Percentiles rank a stretch among this genome's conserved stretches.
phyloP scores from a whole-genome alignment of 2,888 invertebrate species.

The Oscheius onirici region DNA sequence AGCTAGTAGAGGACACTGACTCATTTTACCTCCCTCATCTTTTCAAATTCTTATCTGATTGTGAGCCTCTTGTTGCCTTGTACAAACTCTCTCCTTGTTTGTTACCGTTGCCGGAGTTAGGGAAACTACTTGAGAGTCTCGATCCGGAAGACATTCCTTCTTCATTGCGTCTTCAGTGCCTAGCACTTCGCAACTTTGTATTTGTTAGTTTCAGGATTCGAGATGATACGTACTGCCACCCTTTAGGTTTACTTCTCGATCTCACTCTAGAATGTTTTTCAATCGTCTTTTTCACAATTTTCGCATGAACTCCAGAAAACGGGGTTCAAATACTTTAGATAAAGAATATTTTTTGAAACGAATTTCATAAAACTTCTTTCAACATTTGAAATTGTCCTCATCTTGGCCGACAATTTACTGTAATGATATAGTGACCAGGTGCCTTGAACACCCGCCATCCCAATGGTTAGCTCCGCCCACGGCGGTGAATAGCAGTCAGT shows the following conservation, averaged over 20 bases:
- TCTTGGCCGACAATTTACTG: constrained; percentile 15
- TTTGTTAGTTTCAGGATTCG: too few species aligned
- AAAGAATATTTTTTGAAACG: too few species aligned
- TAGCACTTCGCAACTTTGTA: not conserved
- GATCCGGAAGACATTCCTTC: too few species aligned
- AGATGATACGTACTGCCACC: too few species aligned
- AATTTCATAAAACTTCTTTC: too few species aligned
- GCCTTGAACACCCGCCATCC: not conserved
- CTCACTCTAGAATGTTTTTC: too few species aligned
- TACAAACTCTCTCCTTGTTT: not conserved
- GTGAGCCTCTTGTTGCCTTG: not conserved
- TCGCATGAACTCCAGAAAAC: too few species aligned
- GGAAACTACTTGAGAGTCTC: too few species aligned
- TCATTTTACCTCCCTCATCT: not conserved
- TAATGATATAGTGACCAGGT: constrained; percentile 20
- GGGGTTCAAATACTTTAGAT: too few species aligned
- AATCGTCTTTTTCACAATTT: too few species aligned
- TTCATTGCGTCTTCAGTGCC: not conserved
- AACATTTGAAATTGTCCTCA: too few species aligned
- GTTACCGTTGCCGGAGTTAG: not conserved
- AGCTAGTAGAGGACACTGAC: not conserved
- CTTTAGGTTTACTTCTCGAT: too few species aligned
- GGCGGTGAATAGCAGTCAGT: constrained; percentile 1
- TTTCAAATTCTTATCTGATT: not conserved
- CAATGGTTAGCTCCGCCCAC: constrained; percentile 19